Base-by-base conservation (phyloP, 2,113 vertebrate genomes). In the Vulpes vulpes region DNA sequence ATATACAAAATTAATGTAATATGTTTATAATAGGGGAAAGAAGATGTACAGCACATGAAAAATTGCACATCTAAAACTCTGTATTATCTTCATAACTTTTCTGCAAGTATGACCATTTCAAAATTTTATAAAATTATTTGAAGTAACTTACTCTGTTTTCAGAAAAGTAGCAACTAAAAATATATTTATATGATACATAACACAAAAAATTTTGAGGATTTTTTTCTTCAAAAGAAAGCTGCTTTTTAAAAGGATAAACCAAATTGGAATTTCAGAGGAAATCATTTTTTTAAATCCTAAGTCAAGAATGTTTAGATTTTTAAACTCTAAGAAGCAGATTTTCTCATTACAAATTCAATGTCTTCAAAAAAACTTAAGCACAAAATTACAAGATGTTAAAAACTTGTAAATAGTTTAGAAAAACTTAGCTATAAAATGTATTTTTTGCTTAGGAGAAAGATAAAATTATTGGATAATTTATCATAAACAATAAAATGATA, bases 381-480 rank as follows among this genome's bases (percentile, higher is more conserved):
- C 1, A 35, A 57, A 84, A 32, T 78, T 69, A 59, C 2, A 89
- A 67, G 35, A 67, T 16, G 12, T 65, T 76, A 59, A 76, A 83
- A 93, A 76, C 38, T 80, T 82, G 17, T 76, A 93, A 89, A 84
- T 67, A 22, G 19, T 74, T 89, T 92, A 67, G 76, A 76, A 83
- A 89, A 64, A 35, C 35, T 57, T 60, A 78, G 23, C 19, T 78
- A 76, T 62, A 64, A 94, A 79, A 96, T 79, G 5, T 87, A 23
- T 57, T 74, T 0, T 59, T 65, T 65, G 27, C 27, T 51, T 49
- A 59, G 53, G 6, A 55, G 9, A 89, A 92, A 76, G 2, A 64
- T 8, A 49, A 49, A 80, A 73, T 35, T 49, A 53, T 25, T 55
- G 32, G 14, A 19, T 55, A 84, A 43, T 64, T 90, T 73, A n/a